These are phyloP conservation scores for Autographa pulchrina DNA, from an alignment of 2,888 invertebrate species.

Conservation along the genomic window DNA sequence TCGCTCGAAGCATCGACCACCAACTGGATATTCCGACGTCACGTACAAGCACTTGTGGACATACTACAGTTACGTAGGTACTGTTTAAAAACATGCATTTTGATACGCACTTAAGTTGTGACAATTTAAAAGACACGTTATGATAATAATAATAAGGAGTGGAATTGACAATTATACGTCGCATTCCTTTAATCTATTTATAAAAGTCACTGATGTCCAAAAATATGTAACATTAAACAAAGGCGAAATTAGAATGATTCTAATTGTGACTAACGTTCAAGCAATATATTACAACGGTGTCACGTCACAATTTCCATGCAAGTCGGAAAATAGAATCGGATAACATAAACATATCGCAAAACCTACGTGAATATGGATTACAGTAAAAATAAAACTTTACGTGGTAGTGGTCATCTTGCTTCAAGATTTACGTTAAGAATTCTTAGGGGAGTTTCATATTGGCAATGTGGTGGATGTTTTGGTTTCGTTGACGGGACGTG, in stretches of 20 bases:
- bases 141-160: not conserved
- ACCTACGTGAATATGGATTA: conserved; percentile 1
- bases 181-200: not conserved
- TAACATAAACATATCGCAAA: conserved; percentile 8
- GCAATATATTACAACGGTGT: conserved; percentile 5
- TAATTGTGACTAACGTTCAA: conserved; percentile 8
- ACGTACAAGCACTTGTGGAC: conserved; percentile 41
- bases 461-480: not conserved
- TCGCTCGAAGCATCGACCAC: conserved; percentile 79
- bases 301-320: not conserved
- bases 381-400: conserved; percentile 13
- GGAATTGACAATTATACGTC: not conserved
- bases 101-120: not conserved
- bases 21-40: conserved; percentile 59
- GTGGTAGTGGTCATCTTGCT: conserved; percentile 17
- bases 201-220: conserved; percentile 6
- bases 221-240: conserved; percentile 4
- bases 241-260: conserved; percentile 16
- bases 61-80: conserved; percentile 28
- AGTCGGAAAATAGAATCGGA: conserved; percentile 3
- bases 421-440: not conserved
- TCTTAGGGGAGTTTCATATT: not conserved
- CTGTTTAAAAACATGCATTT: not conserved
- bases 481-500: not conserved
- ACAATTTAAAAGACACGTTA: not conserved